Evolutionary conservation across 2,888 invertebrate genomes (phyloP).

Genomic region (Drosophila formosana): DNA sequence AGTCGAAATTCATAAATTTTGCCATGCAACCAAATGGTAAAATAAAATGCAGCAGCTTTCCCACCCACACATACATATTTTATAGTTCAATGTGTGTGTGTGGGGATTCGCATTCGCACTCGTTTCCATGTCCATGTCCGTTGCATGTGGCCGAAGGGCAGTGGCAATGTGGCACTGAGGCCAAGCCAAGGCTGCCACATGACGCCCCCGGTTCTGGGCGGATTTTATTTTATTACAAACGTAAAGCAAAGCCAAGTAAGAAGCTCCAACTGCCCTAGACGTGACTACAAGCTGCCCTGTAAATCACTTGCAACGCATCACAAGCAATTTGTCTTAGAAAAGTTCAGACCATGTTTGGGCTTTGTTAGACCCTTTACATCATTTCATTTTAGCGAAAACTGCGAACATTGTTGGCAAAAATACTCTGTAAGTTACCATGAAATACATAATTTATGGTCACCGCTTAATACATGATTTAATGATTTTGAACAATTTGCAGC

Average conservation of each 20-base stretch:
- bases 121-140: constrained; percentile 42
- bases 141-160: constrained; percentile 48
- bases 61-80: constrained; percentile 29
- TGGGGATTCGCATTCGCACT: not conserved
- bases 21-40: constrained; percentile 73
- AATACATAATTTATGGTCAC: too few relatives aligned
- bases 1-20: constrained; percentile 77
- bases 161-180: constrained; percentile 3
- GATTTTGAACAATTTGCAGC: too few relatives aligned
- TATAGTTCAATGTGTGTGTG: not conserved
- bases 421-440: not conserved
- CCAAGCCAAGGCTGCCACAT: constrained; percentile 43
- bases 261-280: not conserved
- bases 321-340: too few relatives aligned
- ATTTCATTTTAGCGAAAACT: too few relatives aligned
- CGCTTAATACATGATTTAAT: too few relatives aligned
- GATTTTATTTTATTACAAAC: constrained; percentile 78
- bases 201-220: constrained; percentile 52
- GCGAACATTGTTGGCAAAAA: too few relatives aligned
- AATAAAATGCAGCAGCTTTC: constrained; percentile 70
- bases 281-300: not conserved
- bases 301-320: too few relatives aligned
- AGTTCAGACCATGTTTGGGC: too few relatives aligned
- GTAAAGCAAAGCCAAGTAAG: constrained; percentile 62
- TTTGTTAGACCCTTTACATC: too few relatives aligned